Conservation (phyloP, 2,797 vertebrate species). For the Zonotrichia albicollis region DNA sequence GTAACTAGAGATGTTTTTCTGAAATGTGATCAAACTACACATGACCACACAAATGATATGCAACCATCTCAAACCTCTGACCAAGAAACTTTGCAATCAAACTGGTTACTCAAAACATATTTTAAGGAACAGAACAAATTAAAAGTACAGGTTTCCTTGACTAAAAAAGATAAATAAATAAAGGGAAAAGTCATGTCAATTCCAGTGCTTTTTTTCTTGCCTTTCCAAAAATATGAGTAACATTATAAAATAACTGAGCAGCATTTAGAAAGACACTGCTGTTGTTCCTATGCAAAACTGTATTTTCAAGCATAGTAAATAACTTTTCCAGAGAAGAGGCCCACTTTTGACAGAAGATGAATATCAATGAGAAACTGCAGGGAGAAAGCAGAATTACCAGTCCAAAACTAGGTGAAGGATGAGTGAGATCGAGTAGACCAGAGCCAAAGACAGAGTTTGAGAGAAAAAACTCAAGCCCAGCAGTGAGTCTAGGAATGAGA, state of each 20-base stretch:
- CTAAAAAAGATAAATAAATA: not conserved
- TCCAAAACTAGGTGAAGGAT: not conserved
- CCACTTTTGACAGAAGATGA: not conserved
- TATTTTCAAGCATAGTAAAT: not conserved
- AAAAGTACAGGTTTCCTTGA: not conserved
- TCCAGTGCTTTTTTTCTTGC: not conserved
- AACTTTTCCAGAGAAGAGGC: not conserved
- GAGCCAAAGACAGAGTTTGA: not conserved
- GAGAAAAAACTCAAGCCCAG: not conserved
- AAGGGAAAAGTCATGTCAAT: not conserved
- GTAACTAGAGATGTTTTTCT: constrained; percentile 36
- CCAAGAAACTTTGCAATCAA: constrained; percentile 5
- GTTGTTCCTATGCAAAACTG: not conserved
- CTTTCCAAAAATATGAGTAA: not conserved
- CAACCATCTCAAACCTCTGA: not conserved
- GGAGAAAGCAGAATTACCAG: not conserved
- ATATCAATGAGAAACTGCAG: not conserved
- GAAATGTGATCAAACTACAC: constrained; percentile 18
- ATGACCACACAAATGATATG: not conserved
- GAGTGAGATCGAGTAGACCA: rapidly evolving
- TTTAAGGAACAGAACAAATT: not conserved
- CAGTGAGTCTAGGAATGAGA: not conserved
- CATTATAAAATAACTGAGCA: not conserved
- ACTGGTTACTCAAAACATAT: not conserved
- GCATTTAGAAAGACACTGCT: not conserved